Base-by-base conservation (phyloP, 2,888 invertebrate genomes). In the Onthophagus sagittarius region DNA sequence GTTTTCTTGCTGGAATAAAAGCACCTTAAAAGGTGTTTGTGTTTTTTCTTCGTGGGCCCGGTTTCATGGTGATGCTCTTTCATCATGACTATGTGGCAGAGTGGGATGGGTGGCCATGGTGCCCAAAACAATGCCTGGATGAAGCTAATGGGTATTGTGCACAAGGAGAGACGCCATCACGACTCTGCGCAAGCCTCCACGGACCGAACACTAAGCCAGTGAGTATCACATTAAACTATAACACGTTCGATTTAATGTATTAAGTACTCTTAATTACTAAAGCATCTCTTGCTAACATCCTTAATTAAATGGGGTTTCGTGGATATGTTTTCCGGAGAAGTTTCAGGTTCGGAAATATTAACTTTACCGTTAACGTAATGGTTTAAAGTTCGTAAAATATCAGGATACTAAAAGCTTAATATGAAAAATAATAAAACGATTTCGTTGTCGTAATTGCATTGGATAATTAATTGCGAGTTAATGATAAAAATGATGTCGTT, bases 141-240 rank as follows among this genome's bases (percentile, higher is more conserved):
- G 91, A 93, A 93, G 85, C 86, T 93, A 79, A 93, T 93, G 93
- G 93, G 93, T 83, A 92, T 92, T 82, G 92, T 92, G 80, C 92
- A 93, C 87, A 92, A 92, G 86, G 92, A 92, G 83, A 86, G 92
- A 77, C 87, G 91, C 74, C 91, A 91, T 83, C 90, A 91, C 86
- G 90, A 91, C 78, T 88, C 89, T 75, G 86, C 84, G 76, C 88
- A 88, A 74, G 85, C 85, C 74, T 89, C 90, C 82, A 89, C 89
- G 82, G 91, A 91, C 80, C 87, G 90, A 80, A 88, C 89, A 79
- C 87, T 91, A 83, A 91, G 91, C 87, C 91, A 91, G 92, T 92
- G 85, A 91, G 91, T 91, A 79, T 2, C 23, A 13, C 39, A 9
- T 53, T 53, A 53, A 53, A 53, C 7, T 53, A 53, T 53, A 53